Base-by-base conservation (phyloP, 2,888 invertebrate species). In the Sphaerophoria taeniata region DNA sequence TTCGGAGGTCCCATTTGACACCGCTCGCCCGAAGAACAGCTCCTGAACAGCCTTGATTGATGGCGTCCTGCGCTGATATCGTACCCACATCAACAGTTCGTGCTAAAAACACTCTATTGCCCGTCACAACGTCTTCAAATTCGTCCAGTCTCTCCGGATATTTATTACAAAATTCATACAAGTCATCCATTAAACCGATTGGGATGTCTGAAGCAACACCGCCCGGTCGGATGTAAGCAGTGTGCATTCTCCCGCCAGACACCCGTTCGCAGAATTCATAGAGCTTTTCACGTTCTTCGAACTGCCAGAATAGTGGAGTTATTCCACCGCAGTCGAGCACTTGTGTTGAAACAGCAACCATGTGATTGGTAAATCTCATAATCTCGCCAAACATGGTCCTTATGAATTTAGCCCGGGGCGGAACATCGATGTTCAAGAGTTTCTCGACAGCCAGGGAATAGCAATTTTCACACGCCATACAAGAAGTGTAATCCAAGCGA, bases 251-350 rank as follows among this genome's bases (percentile, higher is more conserved):
- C 63, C 96, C 95, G 0, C 98, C 98, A 56, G 95, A 96, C 0
- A 95, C 95, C 85, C 97, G 93, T 90, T 98, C 98, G 89, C 95
- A 96, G 87, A 97, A 94, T 91, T 98, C 98, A 92, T 96, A 95
- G 84, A 97, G 91, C 92, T 97, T 97, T 92, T 97, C 97, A 63
- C 97, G 93, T 91, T 97, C 98, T 92, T 98, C 97, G 90, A 97
- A 97, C 90, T 97, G 93, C 97, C 97, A 98, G 91, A 98, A 97
- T 89, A 97, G 95, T 0, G 98, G 98, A 0, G 97, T 97, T 87
- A 98, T 95, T 4, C 95, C 97, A 31, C 98, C 98, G 31, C 96
- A 94, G 89, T 98, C 98, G 14, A 98, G 92, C 31, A 96, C 93
- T 81, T 96, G 95, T 0, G 96, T 94, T 0, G 95, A 94, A 55